Conservation (phyloP, 2,113 vertebrate genomes). For the Oenanthe oenanthe region DNA sequence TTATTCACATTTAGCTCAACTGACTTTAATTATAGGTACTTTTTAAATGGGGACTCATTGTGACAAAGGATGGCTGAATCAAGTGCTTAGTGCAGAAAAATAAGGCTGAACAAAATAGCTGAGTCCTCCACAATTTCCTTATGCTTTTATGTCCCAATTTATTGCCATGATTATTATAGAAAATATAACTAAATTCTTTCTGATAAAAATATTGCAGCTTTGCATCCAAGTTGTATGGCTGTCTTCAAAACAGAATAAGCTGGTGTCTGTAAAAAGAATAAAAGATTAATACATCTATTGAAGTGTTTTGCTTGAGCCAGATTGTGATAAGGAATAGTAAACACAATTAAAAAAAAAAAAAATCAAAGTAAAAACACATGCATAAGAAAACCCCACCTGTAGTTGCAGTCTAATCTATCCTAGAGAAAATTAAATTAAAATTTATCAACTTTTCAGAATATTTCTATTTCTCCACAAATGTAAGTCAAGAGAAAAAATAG, state of each 20-base stretch:
- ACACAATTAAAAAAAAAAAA: neutral
- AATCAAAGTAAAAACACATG: rapidly evolving
- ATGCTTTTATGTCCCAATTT: neutral
- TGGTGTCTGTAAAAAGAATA: slow-evolving; percentile 80
- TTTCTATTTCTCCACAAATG: neutral
- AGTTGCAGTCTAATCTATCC: neutral
- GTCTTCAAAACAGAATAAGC: slow-evolving; percentile 89
- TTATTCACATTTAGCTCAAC: neutral
- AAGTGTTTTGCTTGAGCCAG: neutral
- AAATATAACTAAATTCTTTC: slow-evolving; percentile 81
- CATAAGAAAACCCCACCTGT: neutral
- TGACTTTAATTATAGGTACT: neutral
- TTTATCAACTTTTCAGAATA: neutral
- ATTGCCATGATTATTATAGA: neutral
- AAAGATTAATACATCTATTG: neutral
- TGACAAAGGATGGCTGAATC: neutral
- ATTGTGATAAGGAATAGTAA: neutral
- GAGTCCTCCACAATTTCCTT: neutral
- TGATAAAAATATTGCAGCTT: slow-evolving; percentile 89
- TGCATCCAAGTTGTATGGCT: slow-evolving; percentile 90
- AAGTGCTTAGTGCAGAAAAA: neutral
- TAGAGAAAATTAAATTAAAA: neutral
- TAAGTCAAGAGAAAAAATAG: neutral
- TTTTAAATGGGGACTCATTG: neutral
- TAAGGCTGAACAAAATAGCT: neutral